phyloP scores from a whole-genome alignment of 2,888 invertebrate species.

The Drosophila niveifrons region DNA sequence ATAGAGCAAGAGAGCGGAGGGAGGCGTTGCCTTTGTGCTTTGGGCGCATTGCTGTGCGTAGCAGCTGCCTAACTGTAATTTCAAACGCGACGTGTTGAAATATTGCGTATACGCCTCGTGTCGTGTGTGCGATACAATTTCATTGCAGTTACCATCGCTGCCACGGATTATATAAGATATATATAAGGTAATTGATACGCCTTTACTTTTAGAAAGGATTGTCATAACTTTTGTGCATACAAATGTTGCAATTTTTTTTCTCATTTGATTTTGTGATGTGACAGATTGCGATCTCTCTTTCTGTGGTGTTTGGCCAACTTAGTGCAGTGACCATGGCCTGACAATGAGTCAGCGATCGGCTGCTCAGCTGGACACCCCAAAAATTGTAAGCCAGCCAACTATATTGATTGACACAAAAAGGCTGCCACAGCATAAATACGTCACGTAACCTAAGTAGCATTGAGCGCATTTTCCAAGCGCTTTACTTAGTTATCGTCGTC shows the following conservation, averaged over 20 bases:
- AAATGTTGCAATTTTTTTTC: constrained; percentile 40
- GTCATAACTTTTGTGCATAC: constrained; percentile 53
- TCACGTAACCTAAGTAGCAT: constrained; percentile 7
- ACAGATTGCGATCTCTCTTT: constrained; percentile 31
- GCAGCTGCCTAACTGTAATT: constrained; percentile 69
- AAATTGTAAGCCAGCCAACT: not conserved
- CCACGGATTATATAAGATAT: constrained; percentile 56
- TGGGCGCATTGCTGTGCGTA: constrained; percentile 74
- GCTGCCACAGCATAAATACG: constrained; percentile 9
- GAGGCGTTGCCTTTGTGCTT: constrained; percentile 25
- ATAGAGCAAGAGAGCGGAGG: not conserved
- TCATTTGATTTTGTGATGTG: constrained; percentile 21
- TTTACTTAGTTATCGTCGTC: constrained; percentile 24
- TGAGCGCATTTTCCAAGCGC: constrained; percentile 48
- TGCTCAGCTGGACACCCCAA: constrained; percentile 28
- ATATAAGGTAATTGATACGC: constrained; percentile 61
- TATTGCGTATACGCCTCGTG: constrained; percentile 75
- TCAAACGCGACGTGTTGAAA: constrained; percentile 65
- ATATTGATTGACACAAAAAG: constrained; percentile 51
- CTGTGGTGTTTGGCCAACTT: constrained; percentile 18
- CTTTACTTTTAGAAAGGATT: constrained; percentile 66
- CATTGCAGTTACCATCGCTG: constrained; percentile 40
- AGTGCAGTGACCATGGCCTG: constrained; percentile 51
- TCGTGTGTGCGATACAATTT: constrained; percentile 64
- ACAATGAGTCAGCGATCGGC: constrained; percentile 50